phyloP scores from a whole-genome alignment of 2,888 invertebrate genomes.

The Folsomia manolachei region DNA sequence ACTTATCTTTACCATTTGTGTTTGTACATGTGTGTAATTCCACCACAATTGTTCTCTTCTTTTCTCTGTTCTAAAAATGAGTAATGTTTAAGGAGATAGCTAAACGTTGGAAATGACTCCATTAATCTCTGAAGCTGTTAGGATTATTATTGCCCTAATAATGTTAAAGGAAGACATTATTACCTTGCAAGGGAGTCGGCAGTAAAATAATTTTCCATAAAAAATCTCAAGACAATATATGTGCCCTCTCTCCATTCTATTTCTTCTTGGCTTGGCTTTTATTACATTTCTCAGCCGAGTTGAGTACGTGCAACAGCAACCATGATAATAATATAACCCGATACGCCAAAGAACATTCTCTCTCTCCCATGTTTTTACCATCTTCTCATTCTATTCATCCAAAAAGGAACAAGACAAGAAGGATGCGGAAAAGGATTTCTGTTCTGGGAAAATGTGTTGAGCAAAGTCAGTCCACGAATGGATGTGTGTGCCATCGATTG shows the following conservation, averaged over 20 bases:
- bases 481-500: neutral
- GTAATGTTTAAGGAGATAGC: neutral
- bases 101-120: constrained; percentile 16
- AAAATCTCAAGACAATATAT: constrained; percentile 8
- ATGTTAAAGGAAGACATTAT: constrained; percentile 18
- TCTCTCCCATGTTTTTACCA: neutral
- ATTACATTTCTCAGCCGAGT: neutral
- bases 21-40: no score
- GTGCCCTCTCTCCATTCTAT: neutral
- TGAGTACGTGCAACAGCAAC: neutral
- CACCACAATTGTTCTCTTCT: no score
- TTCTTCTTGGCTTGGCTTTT: no score
- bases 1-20: no score
- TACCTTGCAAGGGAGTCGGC: constrained; percentile 4
- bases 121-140: constrained; percentile 13
- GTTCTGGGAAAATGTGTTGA: no score
- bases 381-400: neutral
- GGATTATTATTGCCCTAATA: constrained; percentile 19
- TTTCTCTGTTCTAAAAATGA: neutral
- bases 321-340: neutral
- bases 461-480: neutral
- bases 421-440: no score
- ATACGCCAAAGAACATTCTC: neutral
- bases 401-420: no score
- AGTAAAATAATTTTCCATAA: constrained; percentile 13